Base-by-base conservation (phyloP, 1,140 invertebrate species). In the Drosophila ficusphila region DNA sequence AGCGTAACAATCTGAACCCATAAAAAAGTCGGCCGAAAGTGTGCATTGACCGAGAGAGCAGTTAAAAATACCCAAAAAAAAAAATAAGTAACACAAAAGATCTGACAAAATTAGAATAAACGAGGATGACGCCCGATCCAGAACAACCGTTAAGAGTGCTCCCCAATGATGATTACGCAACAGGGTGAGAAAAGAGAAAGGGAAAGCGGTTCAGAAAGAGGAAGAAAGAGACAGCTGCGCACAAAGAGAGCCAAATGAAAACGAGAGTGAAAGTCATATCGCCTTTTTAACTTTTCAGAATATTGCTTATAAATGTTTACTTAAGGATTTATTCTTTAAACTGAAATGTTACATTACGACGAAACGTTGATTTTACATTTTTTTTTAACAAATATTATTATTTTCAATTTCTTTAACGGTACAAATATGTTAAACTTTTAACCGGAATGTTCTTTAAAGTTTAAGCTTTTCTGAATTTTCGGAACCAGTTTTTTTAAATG, bases 21-120 rank as follows among this genome's bases (percentile, higher is more conserved):
- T 72, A 70, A 64, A 79, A 75, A 85, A 85, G 49, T 79, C 76
- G 82, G 76, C 77, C 81, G 79, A 79, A 86, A 76, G 71, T 85
- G 76, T 83, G 54, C 70, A 78, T 78, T 83, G 81, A 85, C 77
- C 77, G 77, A 57, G 71, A 79, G 67, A 74, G 23, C 41, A 38
- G 48, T 54, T 62, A 72, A 72, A 72, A 72, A 72, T 72, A 73
- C 16, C 33, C 12, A 2, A 47, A 52, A 52, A 56, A 36, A 53
- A 41, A 52, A 56, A 36, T 48, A 41, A 16, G 71, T 56, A 52
- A 52, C 34, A 16, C 39, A 53, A 52, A 27, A 34, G 75, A 51
- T 62, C 51, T 42, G 42, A 23, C 61, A 86, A 68, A 86, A 81
- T 76, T 64, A 85, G 67, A 73, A 53, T 52, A 54, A 36, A 36